These are phyloP conservation scores for Ridgeia piscesae DNA, from an alignment of 1,140 invertebrate genomes.

Conservation along the genomic window DNA sequence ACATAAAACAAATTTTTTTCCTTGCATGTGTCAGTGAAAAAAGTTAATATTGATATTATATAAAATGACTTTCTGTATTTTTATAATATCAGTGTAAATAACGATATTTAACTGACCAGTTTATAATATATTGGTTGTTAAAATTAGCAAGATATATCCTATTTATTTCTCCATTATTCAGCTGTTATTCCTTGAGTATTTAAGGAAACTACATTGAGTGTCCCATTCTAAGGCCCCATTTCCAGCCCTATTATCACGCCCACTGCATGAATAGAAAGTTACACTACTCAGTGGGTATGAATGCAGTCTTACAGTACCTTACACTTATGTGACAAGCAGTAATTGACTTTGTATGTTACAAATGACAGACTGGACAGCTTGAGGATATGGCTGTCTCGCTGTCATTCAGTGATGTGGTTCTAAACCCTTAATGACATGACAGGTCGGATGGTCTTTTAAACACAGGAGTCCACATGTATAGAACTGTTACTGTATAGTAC, in stretches of 20 bases:
- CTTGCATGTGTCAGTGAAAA: too few species aligned
- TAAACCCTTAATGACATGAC: background rate
- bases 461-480: background rate
- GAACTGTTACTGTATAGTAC: background rate
- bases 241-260: background rate
- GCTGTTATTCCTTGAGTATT: too few species aligned
- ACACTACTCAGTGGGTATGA: background rate
- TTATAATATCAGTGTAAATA: too few species aligned
- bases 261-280: background rate
- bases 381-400: background rate
- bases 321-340: background rate
- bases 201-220: background rate
- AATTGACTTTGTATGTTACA: background rate
- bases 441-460: background rate
- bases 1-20: too few species aligned
- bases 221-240: background rate
- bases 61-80: too few species aligned
- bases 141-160: too few species aligned
- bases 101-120: too few species aligned
- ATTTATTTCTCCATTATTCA: background rate
- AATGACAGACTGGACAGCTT: background rate
- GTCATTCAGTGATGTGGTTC: background rate
- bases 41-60: too few species aligned
- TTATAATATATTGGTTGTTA: too few species aligned
- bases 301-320: background rate